These are phyloP conservation scores for Otolemur crassicaudatus DNA, from an alignment of 2,797 vertebrate species.

Conservation along the genomic window DNA sequence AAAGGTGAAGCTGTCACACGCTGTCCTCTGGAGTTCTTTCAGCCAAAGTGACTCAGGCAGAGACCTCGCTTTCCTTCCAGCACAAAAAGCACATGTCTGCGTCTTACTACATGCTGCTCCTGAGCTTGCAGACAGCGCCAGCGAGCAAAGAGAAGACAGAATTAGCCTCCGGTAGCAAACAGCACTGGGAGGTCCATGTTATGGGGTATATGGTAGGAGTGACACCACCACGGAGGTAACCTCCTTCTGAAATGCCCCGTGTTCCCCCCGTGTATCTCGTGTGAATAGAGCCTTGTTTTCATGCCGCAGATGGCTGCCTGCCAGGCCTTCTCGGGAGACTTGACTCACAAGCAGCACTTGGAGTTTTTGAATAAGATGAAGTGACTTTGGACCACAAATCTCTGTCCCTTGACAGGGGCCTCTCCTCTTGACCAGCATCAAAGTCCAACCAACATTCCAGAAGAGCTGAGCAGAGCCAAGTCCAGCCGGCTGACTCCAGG, in stretches of 20 bases:
- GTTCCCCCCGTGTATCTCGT: neutral
- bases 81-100: neutral
- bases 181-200: neutral
- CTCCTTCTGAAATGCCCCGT: neutral
- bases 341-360: slow-evolving; percentile 1
- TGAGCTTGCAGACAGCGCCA: neutral
- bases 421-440: neutral
- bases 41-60: neutral
- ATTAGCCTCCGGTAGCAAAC: neutral
- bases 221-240: neutral
- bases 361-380: neutral
- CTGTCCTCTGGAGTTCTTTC: neutral
- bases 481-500: neutral
- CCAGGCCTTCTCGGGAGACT: neutral
- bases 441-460: neutral
- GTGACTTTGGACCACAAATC: neutral
- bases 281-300: neutral
- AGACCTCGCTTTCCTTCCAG: neutral
- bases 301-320: neutral
- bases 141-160: neutral
- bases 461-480: neutral
- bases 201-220: neutral
- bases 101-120: neutral
- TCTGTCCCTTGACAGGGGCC: neutral
- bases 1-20: neutral